phyloP scores from a whole-genome alignment of 2,797 vertebrate genomes.

The Brachyalestes nurse region DNA sequence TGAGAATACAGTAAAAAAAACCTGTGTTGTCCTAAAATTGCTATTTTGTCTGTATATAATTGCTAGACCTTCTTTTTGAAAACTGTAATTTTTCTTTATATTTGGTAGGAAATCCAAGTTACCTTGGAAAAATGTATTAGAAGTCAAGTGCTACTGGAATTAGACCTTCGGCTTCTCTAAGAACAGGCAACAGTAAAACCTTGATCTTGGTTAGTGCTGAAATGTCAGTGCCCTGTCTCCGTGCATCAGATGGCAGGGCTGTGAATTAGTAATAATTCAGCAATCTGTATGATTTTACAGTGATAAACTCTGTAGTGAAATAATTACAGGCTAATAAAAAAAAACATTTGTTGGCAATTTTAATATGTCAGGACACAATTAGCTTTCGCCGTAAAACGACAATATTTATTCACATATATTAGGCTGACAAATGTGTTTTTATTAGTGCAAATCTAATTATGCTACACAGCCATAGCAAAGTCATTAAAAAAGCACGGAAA shows the following conservation, averaged over 20 bases:
- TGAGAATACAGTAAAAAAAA: slow-evolving; percentile 14
- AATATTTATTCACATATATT: slow-evolving; percentile 54
- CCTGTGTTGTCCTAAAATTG: slow-evolving; percentile 14
- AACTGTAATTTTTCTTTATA: slow-evolving; percentile 8
- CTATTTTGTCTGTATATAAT: slow-evolving; percentile 10
- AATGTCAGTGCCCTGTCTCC: slow-evolving; percentile 31
- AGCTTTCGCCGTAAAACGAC: slow-evolving; percentile 49
- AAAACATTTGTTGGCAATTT: slow-evolving; percentile 55
- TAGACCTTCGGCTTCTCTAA: slow-evolving; percentile 28
- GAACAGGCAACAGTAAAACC: slow-evolving; percentile 13
- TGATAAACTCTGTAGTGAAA: slow-evolving; percentile 38
- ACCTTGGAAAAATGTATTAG: not conserved
- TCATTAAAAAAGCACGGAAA: slow-evolving; percentile 39
- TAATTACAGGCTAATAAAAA: slow-evolving; percentile 31
- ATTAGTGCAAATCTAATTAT: slow-evolving; percentile 55
- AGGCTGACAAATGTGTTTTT: slow-evolving; percentile 53
- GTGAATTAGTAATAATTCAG: slow-evolving; percentile 45
- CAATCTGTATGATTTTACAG: slow-evolving; percentile 39
- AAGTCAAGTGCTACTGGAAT: not conserved
- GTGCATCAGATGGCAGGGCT: slow-evolving; percentile 27
- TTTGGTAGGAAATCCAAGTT: slow-evolving; percentile 1
- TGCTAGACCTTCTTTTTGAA: slow-evolving; percentile 5
- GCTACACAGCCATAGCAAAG: slow-evolving; percentile 29
- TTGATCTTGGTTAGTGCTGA: slow-evolving; percentile 31
- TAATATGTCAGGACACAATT: slow-evolving; percentile 47